Base-by-base conservation (phyloP, 2,113 vertebrate species). In the Nycticryphes semicollaris region DNA sequence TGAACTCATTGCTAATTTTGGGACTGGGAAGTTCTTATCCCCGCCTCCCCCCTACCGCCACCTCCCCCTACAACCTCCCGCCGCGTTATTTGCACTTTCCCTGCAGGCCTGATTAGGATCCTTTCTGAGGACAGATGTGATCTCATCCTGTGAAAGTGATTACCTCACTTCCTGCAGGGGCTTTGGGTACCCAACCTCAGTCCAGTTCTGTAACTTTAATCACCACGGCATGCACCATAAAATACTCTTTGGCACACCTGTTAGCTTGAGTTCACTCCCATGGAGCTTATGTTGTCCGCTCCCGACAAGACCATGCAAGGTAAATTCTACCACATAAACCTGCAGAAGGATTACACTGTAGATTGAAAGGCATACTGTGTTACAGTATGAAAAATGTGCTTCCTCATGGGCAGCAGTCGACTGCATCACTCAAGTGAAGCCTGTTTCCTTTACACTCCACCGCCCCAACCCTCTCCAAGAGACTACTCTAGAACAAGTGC, bases 1-100 rank as follows among this genome's bases (percentile, higher is more conserved):
- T 94, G 92, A 96, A 87, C 69, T 93, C 73, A 69, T 75, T 94
- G 82, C 73, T 95, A 88, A 94, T 95, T 94, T 31, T 92, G 86
- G 56, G 31, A 18, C 43, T 56, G 72, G 81, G 25, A 78, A 84
- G 56, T 66, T 86, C 24, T 80, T 77, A 7, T 8, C 27, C 27
- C 13, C 9, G 3, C 24, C 33, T 12, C 24, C 17, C 19, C 39
- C 35, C 31, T 15, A 28, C 24, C 47, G 37, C 10, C 31, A 6
- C 14, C 28, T 43, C 7, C 15, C 8, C n/a, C 18, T 20, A 47
- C 47, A 47, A 47, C 30, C 7, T 13, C 9, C 35, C 25, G 10
- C 31, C 18, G 8, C 84, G 47, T 57, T 93, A 73, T 73, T 30
- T 68, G 18, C 24, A 39, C 31, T 87, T 84, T 60, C 39, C 85